Percentiles rank a stretch among this genome's conserved stretches.
Evolutionary conservation across 2,888 invertebrate species (phyloP).

Genomic region (Drosophila pseudotakahashii): DNA sequence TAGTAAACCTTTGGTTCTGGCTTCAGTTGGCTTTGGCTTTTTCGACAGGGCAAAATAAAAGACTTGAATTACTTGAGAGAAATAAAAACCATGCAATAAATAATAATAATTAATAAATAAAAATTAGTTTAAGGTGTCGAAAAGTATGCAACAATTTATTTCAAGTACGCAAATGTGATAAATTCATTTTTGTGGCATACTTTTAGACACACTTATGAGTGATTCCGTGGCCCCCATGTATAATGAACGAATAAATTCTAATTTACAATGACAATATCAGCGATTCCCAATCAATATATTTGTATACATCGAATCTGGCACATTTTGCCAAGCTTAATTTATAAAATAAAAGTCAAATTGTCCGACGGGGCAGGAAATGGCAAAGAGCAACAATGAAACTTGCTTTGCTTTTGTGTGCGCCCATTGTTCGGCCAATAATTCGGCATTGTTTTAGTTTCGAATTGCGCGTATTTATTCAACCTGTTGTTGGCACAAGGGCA

Average conservation of each 20-base stretch:
- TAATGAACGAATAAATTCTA: no score
- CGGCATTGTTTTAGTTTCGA: slow-evolving; percentile 52
- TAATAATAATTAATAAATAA: no score
- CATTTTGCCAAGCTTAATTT: neutral
- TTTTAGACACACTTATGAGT: no score
- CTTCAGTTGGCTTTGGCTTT: no score
- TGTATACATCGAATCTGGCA: neutral
- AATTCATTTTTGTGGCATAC: no score
- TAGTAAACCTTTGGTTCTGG: neutral
- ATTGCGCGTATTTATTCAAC: slow-evolving; percentile 56
- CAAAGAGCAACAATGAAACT: slow-evolving; percentile 25
- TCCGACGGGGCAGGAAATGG: slow-evolving; percentile 6
- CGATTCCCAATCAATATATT: neutral
- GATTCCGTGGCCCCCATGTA: no score
- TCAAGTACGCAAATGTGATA: no score
- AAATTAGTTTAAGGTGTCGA: no score
- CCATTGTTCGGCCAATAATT: slow-evolving; percentile 25
- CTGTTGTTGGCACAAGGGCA: slow-evolving; percentile 31
- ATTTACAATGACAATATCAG: neutral
- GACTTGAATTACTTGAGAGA: no score
- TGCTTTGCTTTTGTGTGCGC: slow-evolving; percentile 14
- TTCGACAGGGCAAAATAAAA: neutral
- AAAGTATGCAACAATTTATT: no score
- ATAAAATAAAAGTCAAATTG: neutral
- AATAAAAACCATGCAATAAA: no score